Evolutionary conservation across 2,888 invertebrate genomes (phyloP), one percentile per base, ranked within the genome.

Genomic region (Drosophila mimetica): DNA sequence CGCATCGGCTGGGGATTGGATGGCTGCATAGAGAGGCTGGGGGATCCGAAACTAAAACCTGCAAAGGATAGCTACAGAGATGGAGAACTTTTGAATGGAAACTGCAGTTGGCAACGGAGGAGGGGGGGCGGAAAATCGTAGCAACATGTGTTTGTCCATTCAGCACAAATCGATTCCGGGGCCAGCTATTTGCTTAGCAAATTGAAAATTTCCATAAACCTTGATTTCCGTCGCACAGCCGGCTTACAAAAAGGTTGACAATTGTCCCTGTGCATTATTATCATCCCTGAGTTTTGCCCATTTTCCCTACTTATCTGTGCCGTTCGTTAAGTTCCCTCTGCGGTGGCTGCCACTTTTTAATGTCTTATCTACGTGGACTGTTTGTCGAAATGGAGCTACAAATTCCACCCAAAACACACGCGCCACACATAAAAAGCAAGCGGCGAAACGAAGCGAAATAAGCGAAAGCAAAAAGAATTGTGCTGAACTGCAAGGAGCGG

Each of bases 341-440:
- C 50, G 71, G 71, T 79, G 59, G 70, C 66, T 74, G 72, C 65
- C 75, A 69, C 64, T 67, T 82, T 66, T 80, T 79, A 73, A 83
- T 79, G 71, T 73, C 70, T 73, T 80, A 75, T 81, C 86, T 84
- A 74, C 79, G 75, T 81, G 79, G 74, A 63, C 72, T 71, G 77
- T 59, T 74, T 77, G 66, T 74, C 47, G 69, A 71, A 86, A 86
- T 84, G 79, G 77, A 82, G 77, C 77, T 74, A 80, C 82, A 82
- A 87, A 79, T 80, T 85, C 69, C 78, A 73, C 80, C 69, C 78
- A 71, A 85, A 81, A 66, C 75, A 75, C 86, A 83, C 88, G 86
- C 86, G 69, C 83, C 85, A 54, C 74, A 82, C 81, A 81, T 81
- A 81, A 86, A 84, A 77, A 72, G 65, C 69, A 72, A 73, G 72